Conservation (phyloP, 2,113 vertebrate species). For the Calypte anna region DNA sequence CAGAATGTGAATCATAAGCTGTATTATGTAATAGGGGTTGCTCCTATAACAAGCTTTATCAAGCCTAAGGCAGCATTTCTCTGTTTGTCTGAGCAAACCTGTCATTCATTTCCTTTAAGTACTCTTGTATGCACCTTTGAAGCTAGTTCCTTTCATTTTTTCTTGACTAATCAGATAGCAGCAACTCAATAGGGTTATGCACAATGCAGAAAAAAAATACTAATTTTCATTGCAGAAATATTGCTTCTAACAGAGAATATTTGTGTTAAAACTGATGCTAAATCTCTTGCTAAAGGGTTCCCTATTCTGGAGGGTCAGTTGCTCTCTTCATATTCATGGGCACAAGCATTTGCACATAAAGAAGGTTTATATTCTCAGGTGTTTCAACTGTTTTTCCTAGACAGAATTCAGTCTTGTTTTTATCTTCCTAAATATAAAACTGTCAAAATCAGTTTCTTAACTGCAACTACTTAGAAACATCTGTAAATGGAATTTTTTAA, state of each 20-base stretch:
- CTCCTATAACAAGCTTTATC: not conserved
- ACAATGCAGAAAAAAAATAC: not conserved
- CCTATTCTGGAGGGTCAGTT: not conserved
- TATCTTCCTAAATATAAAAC: not conserved
- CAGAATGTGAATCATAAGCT: not conserved
- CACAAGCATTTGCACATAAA: not conserved
- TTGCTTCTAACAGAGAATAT: not conserved
- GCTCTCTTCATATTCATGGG: not conserved
- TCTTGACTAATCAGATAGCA: not conserved
- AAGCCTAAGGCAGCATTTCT: not conserved
- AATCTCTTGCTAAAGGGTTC: not conserved
- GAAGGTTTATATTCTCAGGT: not conserved
- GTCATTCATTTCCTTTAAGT: not conserved
- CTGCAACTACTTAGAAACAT: not conserved
- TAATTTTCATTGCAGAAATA: not conserved
- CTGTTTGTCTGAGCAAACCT: not conserved
- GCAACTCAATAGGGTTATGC: not conserved
- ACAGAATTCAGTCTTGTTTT: not conserved
- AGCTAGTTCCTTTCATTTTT: not conserved
- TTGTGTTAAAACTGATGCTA: not conserved
- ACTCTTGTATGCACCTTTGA: not conserved
- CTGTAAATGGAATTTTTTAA: not conserved
- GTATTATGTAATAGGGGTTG: not conserved
- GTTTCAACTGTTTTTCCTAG: not conserved
- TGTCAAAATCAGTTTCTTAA: not conserved